Base-by-base conservation (phyloP, 1,140 invertebrate genomes). In the Homarus americanus region DNA sequence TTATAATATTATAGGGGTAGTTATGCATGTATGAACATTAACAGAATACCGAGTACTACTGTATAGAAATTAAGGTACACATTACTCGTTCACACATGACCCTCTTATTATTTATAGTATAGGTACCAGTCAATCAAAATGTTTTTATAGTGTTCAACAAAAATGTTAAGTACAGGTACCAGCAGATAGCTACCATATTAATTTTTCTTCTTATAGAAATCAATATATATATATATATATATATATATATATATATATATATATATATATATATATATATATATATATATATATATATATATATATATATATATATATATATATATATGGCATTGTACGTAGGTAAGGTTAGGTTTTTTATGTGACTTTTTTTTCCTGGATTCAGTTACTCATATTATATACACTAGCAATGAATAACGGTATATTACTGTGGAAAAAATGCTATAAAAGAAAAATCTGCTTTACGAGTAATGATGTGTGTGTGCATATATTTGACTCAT, bases 251-350 rank as follows among this genome's bases (percentile, higher is more conserved):
- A 28, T 49, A 82, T 82, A 82, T 82, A 82, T 49, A 82, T 82
- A 49, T 49, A 82, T 82, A 82, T 82, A 82, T 49, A 82, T 82
- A 49, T 49, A 82, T 82, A 82, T 82, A 82, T 49, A 82, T 82
- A 49, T 49, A 82, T 82, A 82, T 82, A 82, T 28, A 82, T 82
- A 32, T 38, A 87, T 44, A 85, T 85, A 85, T 10, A 73, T 73
- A 41, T 78, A 44, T 85, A 44, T 73, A 44, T 44, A 75, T 79
- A 58, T 58, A 82, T 63, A 82, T 82, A 82, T 63, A 36, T 82
- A 82, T 63, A 58, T 28, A 44, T 24, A 44, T 76, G 17, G n/a
- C n/a, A n/a, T n/a, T n/a, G n/a, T n/a, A n/a, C n/a, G n/a, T n/a
- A n/a, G n/a, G n/a, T n/a, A n/a, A n/a, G n/a, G n/a, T n/a, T n/a